A percentile compares a stretch with the other conserved stretches of the same genome.
Evolutionary conservation across 2,888 invertebrate species (phyloP).

Genomic region (Tenthredo distinguenda): DNA sequence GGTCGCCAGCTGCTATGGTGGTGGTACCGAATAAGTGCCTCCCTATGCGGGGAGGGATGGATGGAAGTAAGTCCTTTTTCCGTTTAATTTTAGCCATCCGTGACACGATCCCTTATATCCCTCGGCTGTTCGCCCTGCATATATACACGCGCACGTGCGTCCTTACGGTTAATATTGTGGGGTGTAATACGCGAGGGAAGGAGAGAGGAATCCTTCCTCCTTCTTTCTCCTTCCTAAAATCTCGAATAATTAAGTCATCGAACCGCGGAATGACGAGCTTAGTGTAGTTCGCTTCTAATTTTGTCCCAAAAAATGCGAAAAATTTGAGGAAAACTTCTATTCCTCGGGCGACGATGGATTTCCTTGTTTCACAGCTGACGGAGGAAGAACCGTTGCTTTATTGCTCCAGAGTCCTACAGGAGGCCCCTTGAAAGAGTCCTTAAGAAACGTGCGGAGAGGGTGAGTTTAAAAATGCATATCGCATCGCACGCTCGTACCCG

Average conservation of each 20-base stretch:
- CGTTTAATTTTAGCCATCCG: conserved; percentile 51
- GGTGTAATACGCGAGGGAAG: background rate
- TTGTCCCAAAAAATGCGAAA: no score
- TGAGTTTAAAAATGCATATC: background rate
- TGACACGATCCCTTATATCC: conserved; percentile 24
- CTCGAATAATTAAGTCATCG: background rate
- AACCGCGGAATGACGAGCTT: no score
- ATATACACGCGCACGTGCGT: background rate
- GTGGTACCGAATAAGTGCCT: conserved; percentile 13
- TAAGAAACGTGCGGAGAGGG: background rate
- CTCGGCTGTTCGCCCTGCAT: background rate
- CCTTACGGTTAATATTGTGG: background rate
- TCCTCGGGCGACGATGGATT: no score
- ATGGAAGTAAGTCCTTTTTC: conserved; percentile 8
- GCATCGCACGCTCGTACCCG: background rate
- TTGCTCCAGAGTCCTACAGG: background rate
- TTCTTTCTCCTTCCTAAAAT: background rate
- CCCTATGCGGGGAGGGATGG: background rate
- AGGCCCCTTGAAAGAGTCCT: background rate
- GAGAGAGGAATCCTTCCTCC: background rate
- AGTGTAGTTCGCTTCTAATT: no score
- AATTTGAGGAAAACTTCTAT: no score
- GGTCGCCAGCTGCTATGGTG: conserved; percentile 72
- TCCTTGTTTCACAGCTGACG: background rate
- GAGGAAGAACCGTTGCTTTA: background rate